Percentiles rank a stretch among this genome's conserved stretches.
Evolutionary conservation across 2,888 invertebrate species (phyloP).

Genomic region (Choreutis nemorana): DNA sequence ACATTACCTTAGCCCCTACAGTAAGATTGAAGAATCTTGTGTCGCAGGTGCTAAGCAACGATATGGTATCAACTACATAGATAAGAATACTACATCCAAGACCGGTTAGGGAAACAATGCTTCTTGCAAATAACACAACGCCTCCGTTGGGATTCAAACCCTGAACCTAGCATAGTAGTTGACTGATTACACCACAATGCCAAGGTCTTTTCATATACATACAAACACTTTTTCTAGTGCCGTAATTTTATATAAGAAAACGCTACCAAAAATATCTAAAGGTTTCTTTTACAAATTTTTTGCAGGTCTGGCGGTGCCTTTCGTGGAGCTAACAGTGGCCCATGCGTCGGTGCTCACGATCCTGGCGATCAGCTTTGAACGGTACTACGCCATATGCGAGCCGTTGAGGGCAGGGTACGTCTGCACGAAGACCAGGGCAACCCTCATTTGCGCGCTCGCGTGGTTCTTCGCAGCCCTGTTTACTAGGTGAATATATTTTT

Average conservation of each 20-base stretch:
- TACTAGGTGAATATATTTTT: constrained; percentile 81
- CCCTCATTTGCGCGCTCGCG: constrained; percentile 81
- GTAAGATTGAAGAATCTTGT: too few relatives aligned
- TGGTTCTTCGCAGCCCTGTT: constrained; percentile 87
- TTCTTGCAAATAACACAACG: too few relatives aligned
- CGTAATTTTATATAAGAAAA: constrained; percentile 1
- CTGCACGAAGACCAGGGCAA: constrained; percentile 85
- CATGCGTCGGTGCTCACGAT: constrained; percentile 94
- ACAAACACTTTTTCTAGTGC: too few relatives aligned
- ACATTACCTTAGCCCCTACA: too few relatives aligned
- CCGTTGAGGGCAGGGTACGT: constrained; percentile 90
- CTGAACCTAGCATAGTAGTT: too few relatives aligned
- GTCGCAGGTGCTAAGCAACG: too few relatives aligned
- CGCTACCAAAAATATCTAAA: constrained; percentile 2
- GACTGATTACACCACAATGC: too few relatives aligned
- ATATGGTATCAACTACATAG: too few relatives aligned
- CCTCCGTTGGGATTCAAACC: too few relatives aligned
- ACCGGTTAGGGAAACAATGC: too few relatives aligned
- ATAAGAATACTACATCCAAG: too few relatives aligned
- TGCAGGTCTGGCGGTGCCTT: constrained; percentile 90
- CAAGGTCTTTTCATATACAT: too few relatives aligned
- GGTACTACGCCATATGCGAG: constrained; percentile 90
- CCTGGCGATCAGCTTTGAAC: constrained; percentile 91
- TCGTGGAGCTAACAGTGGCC: constrained; percentile 90
- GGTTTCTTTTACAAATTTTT: constrained; percentile 8